Percentiles rank a stretch among this genome's conserved stretches.
phyloP scores from a whole-genome alignment of 2,888 invertebrate species.

The Leptinotarsa tumamoca region DNA sequence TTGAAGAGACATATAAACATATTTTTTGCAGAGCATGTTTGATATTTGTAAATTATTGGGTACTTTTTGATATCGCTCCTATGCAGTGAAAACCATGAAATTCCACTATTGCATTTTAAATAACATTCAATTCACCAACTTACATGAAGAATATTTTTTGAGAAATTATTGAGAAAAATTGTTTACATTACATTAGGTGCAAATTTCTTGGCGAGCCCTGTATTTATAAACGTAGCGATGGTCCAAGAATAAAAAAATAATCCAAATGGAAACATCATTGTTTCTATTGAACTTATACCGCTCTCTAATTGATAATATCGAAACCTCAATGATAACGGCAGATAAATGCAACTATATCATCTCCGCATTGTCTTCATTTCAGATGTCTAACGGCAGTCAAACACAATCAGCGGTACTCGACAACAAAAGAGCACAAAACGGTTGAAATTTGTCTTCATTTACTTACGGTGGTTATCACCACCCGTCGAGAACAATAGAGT shows the following conservation, averaged over 20 bases:
- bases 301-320: neutral
- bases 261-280: neutral
- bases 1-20: too few species aligned
- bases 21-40: too few species aligned
- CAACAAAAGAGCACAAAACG: constrained; percentile 50
- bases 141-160: too few species aligned
- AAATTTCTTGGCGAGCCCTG: too few species aligned
- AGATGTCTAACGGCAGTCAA: constrained; percentile 56
- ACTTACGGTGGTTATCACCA: constrained; percentile 63
- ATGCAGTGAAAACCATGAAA: too few species aligned
- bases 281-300: neutral
- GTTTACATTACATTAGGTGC: too few species aligned
- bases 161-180: too few species aligned
- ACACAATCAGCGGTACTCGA: constrained; percentile 61
- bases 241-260: neutral
- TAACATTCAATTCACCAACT: too few species aligned
- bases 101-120: too few species aligned
- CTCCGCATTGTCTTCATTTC: constrained; percentile 54
- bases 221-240: neutral
- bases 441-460: constrained; percentile 67
- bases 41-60: too few species aligned
- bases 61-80: too few species aligned
- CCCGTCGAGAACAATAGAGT: constrained; percentile 64
- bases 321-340: constrained; percentile 24
- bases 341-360: constrained; percentile 25